These are phyloP conservation scores for Pseudorectes ferrugineus DNA, from an alignment of 2,113 vertebrate species.

Conservation along the genomic window DNA sequence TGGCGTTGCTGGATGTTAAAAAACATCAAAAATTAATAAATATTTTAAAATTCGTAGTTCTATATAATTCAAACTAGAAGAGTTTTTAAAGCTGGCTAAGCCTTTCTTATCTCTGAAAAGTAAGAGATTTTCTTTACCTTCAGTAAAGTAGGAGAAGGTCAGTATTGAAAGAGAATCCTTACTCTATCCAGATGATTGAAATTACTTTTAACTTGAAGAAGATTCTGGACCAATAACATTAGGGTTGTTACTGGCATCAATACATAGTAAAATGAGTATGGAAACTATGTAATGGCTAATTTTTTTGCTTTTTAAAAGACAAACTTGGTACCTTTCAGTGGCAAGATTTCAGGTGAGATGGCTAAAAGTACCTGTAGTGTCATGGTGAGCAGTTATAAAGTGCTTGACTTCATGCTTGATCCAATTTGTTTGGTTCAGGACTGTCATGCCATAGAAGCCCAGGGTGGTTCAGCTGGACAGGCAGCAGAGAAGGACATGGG, in stretches of 20 bases:
- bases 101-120: background rate
- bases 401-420: background rate
- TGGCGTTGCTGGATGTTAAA: background rate
- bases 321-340: background rate
- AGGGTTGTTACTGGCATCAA: background rate
- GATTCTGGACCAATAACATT: background rate
- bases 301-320: background rate
- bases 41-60: background rate
- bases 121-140: background rate
- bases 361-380: background rate
- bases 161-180: background rate
- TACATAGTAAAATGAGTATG: background rate
- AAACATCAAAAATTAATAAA: background rate
- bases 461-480: fast-evolving
- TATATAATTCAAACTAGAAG: background rate
- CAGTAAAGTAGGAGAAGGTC: background rate
- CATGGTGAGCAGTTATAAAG: background rate
- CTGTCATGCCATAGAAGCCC: background rate
- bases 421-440: background rate
- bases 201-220: background rate
- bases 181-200: background rate
- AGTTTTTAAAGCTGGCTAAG: background rate
- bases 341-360: background rate
- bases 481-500: background rate
- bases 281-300: background rate